These are phyloP conservation scores for Gila orcuttii DNA, from an alignment of 2,113 vertebrate species.

Conservation along the genomic window DNA sequence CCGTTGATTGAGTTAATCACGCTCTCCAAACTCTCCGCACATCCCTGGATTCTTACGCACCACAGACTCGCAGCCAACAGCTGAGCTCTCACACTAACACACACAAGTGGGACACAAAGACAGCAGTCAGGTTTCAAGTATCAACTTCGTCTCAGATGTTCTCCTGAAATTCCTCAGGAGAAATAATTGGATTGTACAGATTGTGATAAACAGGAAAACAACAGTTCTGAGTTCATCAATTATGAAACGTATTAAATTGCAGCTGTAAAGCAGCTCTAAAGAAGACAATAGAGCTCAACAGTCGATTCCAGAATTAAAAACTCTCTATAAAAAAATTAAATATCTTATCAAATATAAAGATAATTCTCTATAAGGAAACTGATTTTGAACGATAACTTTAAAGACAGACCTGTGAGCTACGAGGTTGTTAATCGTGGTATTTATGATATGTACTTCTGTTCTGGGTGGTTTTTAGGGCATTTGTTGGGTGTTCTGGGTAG, in stretches of 20 bases:
- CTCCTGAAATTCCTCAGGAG: not conserved
- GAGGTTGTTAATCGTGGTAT: too few relatives aligned
- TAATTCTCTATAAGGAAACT: too few relatives aligned
- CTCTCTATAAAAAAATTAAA: too few relatives aligned
- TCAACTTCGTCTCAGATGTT: not conserved
- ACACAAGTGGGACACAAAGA: constrained; percentile 43
- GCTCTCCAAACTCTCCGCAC: constrained; percentile 44
- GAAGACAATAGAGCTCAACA: too few relatives aligned
- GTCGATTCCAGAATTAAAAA: too few relatives aligned
- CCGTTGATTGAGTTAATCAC: constrained; percentile 62
- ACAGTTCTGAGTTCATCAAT: too few relatives aligned
- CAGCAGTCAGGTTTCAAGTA: not conserved
- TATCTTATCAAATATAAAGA: too few relatives aligned
- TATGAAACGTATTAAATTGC: too few relatives aligned
- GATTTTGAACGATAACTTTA: too few relatives aligned
- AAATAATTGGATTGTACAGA: not conserved
- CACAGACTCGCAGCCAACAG: constrained; percentile 40
- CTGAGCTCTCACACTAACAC: constrained; percentile 37
- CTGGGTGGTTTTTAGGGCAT: not conserved
- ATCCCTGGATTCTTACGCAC: constrained; percentile 33
- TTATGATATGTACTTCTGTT: not conserved
- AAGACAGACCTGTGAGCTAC: too few relatives aligned
- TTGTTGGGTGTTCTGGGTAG: not conserved
- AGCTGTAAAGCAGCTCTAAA: too few relatives aligned
- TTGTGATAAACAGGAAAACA: too few relatives aligned